Evolutionary conservation across 2,113 vertebrate genomes (phyloP).

Genomic region (Oostethus manadensis): DNA sequence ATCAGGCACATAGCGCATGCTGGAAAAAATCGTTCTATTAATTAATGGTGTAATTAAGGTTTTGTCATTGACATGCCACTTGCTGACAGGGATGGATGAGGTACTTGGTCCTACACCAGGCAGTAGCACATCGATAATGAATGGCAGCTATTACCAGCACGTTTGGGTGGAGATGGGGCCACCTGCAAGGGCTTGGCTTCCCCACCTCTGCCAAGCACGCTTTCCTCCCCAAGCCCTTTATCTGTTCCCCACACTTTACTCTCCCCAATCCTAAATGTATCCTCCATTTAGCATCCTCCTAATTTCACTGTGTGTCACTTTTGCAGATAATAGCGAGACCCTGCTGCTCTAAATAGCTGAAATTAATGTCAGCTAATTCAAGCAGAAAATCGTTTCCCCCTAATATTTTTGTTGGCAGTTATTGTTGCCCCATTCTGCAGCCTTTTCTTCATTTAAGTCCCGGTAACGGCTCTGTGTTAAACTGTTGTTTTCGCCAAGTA

Average conservation of each 20-base stretch:
- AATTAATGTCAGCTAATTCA: constrained; percentile 57
- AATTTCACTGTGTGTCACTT: constrained; percentile 42
- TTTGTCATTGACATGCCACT: constrained; percentile 97
- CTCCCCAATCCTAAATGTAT: constrained; percentile 52
- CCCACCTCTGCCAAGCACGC: constrained; percentile 46
- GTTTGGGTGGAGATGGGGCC: constrained; percentile 84
- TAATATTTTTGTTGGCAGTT: constrained; percentile 34
- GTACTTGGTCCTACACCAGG: constrained; percentile 76
- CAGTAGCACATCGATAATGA: constrained; percentile 85
- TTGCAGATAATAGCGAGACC: constrained; percentile 29
- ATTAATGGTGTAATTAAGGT: constrained; percentile 99
- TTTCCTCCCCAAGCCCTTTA: constrained; percentile 41
- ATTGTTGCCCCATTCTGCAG: constrained; percentile 17
- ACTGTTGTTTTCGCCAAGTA: no score
- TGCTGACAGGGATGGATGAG: constrained; percentile 93
- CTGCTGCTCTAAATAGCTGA: constrained; percentile 34
- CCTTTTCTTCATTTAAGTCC: no score
- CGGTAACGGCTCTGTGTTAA: no score
- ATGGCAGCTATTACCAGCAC: constrained; percentile 92
- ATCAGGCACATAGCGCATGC: constrained; percentile 80
- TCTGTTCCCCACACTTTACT: constrained; percentile 52
- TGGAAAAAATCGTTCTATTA: constrained; percentile 90
- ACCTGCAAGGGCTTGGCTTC: constrained; percentile 80
- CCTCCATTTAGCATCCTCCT: constrained; percentile 49
- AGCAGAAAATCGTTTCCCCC: constrained; percentile 26